Evolutionary conservation across 2,797 vertebrate genomes (phyloP).

Genomic region (Orientallactaga sibirica): DNA sequence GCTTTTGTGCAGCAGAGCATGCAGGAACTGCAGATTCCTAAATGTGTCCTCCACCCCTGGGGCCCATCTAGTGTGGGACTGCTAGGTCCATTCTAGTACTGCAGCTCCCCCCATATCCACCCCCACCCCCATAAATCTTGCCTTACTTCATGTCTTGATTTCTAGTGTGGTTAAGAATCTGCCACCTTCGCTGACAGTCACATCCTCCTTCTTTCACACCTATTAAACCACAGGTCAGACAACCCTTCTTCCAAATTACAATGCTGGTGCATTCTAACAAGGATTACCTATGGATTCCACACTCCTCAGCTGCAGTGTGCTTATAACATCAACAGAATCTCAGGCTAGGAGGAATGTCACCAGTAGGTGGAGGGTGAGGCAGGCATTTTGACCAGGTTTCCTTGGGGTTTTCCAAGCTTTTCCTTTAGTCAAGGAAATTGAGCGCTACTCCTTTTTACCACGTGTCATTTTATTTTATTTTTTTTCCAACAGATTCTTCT

Average conservation of each 20-base stretch:
- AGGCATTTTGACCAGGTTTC: background rate
- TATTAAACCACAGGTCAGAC: background rate
- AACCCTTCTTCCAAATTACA: background rate
- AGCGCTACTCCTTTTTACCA: background rate
- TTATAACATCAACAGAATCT: background rate
- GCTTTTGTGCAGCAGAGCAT: too few species aligned
- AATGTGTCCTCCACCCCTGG: too few species aligned
- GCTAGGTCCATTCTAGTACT: too few species aligned
- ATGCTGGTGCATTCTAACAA: background rate
- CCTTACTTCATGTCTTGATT: too few species aligned
- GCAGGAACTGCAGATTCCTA: too few species aligned
- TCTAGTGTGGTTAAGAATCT: too few species aligned
- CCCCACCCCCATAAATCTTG: too few species aligned
- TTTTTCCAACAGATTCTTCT: too few species aligned
- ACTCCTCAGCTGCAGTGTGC: background rate
- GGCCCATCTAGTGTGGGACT: too few species aligned
- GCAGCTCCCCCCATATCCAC: too few species aligned
- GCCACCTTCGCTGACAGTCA: too few species aligned
- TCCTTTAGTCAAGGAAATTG: background rate
- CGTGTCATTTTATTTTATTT: background rate
- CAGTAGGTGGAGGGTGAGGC: background rate
- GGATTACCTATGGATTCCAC: background rate
- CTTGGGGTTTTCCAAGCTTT: background rate
- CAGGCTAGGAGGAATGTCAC: background rate
- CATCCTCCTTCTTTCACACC: too few species aligned